Percentiles rank a stretch among this genome's conserved stretches.
Conservation (phyloP, 2,113 vertebrate genomes). For the Bufo gargarizans region DNA sequence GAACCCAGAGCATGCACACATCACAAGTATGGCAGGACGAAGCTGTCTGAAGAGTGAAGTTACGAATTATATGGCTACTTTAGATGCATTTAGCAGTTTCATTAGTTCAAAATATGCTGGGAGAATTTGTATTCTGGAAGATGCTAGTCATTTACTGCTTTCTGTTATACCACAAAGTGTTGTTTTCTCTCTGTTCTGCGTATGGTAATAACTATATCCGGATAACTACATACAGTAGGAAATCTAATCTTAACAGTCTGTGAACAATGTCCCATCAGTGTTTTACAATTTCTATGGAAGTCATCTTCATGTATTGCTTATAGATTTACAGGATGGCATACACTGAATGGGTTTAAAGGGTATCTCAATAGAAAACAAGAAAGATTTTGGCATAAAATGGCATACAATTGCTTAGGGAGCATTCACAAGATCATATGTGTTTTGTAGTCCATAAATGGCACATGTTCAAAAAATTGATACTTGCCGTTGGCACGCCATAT, state of each 20-base stretch:
- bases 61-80: background rate
- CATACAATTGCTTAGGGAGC: too few relatives aligned
- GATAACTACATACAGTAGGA: background rate
- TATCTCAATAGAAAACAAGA: too few relatives aligned
- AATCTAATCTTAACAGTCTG: background rate
- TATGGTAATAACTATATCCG: background rate
- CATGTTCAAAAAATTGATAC: too few relatives aligned
- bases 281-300: background rate
- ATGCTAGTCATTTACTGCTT: background rate
- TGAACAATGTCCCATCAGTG: background rate
- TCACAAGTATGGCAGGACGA: background rate
- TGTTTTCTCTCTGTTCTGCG: background rate
- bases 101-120: background rate
- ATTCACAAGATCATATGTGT: too few relatives aligned
- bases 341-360: background rate
- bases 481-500: too few relatives aligned
- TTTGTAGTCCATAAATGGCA: too few relatives aligned
- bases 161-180: background rate
- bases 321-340: background rate
- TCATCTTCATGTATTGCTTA: background rate
- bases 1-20: background rate
- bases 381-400: too few relatives aligned
- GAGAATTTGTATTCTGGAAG: slow-evolving; percentile 24
- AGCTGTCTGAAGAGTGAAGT: background rate
- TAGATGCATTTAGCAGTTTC: background rate